Conservation (phyloP, 2,797 vertebrate genomes). For the Pseudochaenichthys georgianus region DNA sequence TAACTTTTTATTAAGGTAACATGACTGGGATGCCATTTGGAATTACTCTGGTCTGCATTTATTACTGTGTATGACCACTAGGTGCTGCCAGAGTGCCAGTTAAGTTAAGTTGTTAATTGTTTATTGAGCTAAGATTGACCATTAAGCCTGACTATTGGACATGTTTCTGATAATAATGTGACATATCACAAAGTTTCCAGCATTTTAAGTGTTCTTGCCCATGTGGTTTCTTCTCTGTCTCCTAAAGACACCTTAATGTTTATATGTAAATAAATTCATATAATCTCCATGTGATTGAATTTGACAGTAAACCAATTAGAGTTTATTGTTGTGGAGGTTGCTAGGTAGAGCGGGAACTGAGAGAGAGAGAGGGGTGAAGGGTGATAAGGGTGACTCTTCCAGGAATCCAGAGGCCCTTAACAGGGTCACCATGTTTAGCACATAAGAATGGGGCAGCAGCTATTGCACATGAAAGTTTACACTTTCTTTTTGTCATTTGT, state of each 20-base stretch:
- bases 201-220: neutral
- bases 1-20: neutral
- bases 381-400: constrained; percentile 71
- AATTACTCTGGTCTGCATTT: neutral
- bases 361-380: constrained; percentile 66
- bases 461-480: neutral
- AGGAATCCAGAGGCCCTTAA: constrained; percentile 75
- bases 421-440: constrained; percentile 50
- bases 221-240: constrained; percentile 3
- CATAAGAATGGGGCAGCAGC: constrained; percentile 34
- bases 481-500: constrained; percentile 16
- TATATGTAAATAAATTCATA: constrained; percentile 52
- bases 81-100: constrained; percentile 28
- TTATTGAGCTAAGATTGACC: rapidly evolving
- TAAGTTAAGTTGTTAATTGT: too few relatives aligned
- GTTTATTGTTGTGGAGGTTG: constrained; percentile 69
- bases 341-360: constrained; percentile 71
- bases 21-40: neutral
- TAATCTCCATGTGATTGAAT: constrained; percentile 45
- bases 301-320: constrained; percentile 85
- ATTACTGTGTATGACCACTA: constrained; percentile 41
- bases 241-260: neutral
- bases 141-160: neutral
- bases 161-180: neutral
- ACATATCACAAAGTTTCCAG: neutral